Conservation (phyloP, 2,797 vertebrate species). For the Nasua narica region DNA sequence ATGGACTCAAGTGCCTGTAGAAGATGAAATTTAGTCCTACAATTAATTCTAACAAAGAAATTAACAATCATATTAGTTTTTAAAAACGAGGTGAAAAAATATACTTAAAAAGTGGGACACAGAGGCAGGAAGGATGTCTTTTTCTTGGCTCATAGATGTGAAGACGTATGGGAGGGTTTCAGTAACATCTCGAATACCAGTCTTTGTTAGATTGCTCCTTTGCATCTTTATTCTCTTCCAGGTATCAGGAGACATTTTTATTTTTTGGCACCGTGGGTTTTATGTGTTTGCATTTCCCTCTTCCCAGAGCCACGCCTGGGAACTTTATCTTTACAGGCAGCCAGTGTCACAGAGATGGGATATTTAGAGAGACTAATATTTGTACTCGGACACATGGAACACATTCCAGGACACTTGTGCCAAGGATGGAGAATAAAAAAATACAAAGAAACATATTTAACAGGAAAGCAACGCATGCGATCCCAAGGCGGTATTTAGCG, state of each 20-base stretch:
- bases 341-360: too few species aligned
- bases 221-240: neutral
- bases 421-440: neutral
- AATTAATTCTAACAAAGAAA: neutral
- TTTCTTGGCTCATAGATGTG: neutral
- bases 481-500: rapidly evolving
- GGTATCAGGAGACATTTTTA: neutral
- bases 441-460: neutral
- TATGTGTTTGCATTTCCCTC: neutral
- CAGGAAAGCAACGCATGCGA: neutral
- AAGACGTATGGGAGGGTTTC: neutral
- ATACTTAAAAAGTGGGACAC: neutral
- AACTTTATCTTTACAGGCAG: neutral
- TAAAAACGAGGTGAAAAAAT: neutral
- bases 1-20: neutral
- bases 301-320: neutral
- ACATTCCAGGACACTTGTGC: neutral
- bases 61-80: neutral
- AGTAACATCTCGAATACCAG: neutral
- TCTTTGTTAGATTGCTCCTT: neutral
- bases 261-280: neutral
- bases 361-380: neutral
- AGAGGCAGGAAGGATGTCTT: neutral
- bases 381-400: neutral
- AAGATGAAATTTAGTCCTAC: neutral